Percentiles rank a stretch among this genome's conserved stretches.
phyloP scores from a whole-genome alignment of 2,888 invertebrate genomes.

The Tachystola acroxantha region DNA sequence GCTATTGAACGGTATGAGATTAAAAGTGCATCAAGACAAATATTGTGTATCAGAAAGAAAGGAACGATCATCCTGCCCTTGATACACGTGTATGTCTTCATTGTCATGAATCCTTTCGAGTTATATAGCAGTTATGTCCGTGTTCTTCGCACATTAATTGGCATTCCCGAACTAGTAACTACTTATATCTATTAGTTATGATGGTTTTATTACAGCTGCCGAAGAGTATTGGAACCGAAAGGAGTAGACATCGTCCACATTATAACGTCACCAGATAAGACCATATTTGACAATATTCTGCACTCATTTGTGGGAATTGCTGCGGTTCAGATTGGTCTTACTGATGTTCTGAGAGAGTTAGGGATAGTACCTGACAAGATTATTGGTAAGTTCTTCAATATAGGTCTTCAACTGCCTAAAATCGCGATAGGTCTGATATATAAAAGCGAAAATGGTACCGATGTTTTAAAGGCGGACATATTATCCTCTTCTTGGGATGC shows the following conservation, averaged over 20 bases:
- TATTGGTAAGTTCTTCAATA: constrained; percentile 71
- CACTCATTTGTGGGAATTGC: constrained; percentile 87
- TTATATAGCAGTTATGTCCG: too few relatives aligned
- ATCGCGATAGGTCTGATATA: too few relatives aligned
- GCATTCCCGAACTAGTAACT: too few relatives aligned
- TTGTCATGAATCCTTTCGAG: too few relatives aligned
- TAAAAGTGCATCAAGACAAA: background rate
- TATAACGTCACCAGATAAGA: constrained; percentile 76
- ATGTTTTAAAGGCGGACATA: too few relatives aligned
- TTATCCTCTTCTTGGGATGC: too few relatives aligned
- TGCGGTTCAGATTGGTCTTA: constrained; percentile 74
- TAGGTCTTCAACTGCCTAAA: too few relatives aligned
- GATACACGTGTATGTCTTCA: too few relatives aligned
- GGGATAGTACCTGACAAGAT: constrained; percentile 21
- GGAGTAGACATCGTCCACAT: constrained; percentile 79
- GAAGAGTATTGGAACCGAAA: constrained; percentile 67
- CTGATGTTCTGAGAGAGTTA: constrained; percentile 31
- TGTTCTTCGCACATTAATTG: too few relatives aligned
- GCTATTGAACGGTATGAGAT: constrained; percentile 60
- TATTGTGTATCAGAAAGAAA: background rate
- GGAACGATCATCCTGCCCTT: background rate
- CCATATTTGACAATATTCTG: constrained; percentile 71
- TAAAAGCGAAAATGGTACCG: too few relatives aligned
- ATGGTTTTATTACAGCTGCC: constrained; percentile 38
- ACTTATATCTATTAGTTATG: too few relatives aligned